Evolutionary conservation across 1,140 invertebrate genomes (phyloP).

Genomic region (Drosophila guanche): DNA sequence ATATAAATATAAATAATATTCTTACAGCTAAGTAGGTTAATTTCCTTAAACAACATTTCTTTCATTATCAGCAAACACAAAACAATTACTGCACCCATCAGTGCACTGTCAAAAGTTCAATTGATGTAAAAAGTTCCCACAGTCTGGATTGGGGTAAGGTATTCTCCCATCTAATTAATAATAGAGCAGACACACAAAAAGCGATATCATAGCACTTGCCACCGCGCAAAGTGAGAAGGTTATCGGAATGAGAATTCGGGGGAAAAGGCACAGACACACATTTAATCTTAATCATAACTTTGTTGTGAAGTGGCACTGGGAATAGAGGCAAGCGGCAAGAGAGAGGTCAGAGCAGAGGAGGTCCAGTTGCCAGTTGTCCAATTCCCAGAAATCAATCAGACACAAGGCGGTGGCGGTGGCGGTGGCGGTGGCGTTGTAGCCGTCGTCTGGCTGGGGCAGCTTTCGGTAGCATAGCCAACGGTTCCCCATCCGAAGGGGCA

Average conservation of each 20-base stretch:
- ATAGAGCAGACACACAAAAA: slow-evolving; percentile 53
- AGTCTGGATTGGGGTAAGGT: no score
- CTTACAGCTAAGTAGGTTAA: no score
- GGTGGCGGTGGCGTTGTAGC: slow-evolving; percentile 13
- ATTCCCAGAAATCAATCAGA: slow-evolving; percentile 82
- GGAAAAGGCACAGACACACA: slow-evolving; percentile 33
- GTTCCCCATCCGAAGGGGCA: slow-evolving; percentile 36
- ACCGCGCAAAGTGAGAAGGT: slow-evolving; percentile 47
- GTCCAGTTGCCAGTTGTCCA: slow-evolving; percentile 26
- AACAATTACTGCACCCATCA: no score
- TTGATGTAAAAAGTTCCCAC: no score
- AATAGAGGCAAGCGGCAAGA: no score
- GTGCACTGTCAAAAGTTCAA: no score
- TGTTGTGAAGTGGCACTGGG: slow-evolving; percentile 64
- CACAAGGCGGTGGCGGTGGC: slow-evolving; percentile 19
- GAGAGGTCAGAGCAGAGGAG: no score
- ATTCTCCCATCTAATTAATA: slow-evolving; percentile 64
- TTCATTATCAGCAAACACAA: no score
- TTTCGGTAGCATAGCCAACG: slow-evolving; percentile 72
- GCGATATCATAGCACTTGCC: slow-evolving; percentile 68
- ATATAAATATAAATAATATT: no score
- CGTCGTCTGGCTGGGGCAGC: slow-evolving; percentile 21
- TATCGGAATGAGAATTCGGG: not conserved
- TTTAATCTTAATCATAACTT: slow-evolving; percentile 77
- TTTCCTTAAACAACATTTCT: no score